Conservation (phyloP, 1,140 invertebrate genomes). For the Ceratina japonica region DNA sequence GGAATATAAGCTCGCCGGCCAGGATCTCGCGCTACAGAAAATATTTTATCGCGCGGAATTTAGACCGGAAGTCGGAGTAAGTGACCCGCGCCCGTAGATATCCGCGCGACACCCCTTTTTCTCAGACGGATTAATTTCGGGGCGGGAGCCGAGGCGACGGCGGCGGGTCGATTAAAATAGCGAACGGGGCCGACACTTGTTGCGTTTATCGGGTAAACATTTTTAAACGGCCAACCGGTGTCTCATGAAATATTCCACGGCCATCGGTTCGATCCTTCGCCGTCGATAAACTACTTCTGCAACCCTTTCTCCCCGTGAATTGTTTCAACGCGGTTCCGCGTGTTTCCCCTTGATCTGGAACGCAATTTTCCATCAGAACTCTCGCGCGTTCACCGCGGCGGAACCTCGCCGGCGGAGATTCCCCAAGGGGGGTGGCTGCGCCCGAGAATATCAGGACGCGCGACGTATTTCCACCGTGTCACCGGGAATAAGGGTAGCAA, state of each 20-base stretch:
- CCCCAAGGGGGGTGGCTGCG: not conserved
- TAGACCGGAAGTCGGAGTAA: no score
- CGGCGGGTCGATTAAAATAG: conserved; percentile 20
- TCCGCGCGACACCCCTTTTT: not conserved
- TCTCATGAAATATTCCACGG: not conserved
- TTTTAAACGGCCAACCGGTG: not conserved
- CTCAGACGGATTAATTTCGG: conserved; percentile 21
- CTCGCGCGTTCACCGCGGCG: not conserved
- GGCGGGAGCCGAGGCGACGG: not conserved
- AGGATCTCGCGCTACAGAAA: no score
- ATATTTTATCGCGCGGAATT: no score
- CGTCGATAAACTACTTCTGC: no score
- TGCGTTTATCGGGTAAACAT: conserved; percentile 16
- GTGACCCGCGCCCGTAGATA: no score
- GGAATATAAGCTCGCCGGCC: no score
- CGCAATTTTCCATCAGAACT: conserved; percentile 28
- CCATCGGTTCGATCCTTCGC: not conserved
- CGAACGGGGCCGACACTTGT: conserved; percentile 30
- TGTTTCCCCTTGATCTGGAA: not conserved
- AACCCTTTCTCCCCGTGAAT: not conserved
- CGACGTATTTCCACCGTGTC: not conserved
- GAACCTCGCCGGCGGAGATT: not conserved
- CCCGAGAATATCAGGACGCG: not conserved
- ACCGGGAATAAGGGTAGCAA: not conserved
- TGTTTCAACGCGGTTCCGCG: no score